Conservation (phyloP, 1,140 invertebrate genomes). For the Apis laboriosa region DNA sequence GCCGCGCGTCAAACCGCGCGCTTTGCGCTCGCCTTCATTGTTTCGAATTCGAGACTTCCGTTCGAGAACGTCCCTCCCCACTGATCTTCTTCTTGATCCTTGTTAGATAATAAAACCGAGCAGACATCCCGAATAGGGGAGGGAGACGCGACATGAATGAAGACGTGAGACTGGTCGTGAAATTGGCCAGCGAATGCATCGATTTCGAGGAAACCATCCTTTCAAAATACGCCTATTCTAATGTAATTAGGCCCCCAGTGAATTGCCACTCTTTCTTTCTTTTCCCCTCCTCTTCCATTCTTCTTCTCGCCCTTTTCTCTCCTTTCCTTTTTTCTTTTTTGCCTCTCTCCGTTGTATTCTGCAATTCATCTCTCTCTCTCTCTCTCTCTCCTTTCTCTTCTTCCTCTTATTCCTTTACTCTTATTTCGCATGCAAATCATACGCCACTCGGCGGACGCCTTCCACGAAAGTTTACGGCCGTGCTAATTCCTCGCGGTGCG, state of each 20-base stretch:
- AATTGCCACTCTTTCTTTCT: not conserved
- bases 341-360: too few species aligned
- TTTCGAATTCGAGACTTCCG: slow-evolving; percentile 71
- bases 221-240: slow-evolving; percentile 34
- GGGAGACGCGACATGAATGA: slow-evolving; percentile 28
- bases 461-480: slow-evolving; percentile 53
- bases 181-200: slow-evolving; percentile 16
- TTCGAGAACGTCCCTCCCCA: slow-evolving; percentile 25
- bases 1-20: slow-evolving; percentile 28
- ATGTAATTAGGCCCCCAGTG: slow-evolving; percentile 23
- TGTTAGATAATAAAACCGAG: not conserved
- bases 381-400: not conserved
- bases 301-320: not conserved
- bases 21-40: slow-evolving; percentile 4
- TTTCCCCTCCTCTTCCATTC: not conserved
- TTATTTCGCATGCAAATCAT: slow-evolving; percentile 45
- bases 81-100: not conserved
- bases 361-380: not conserved
- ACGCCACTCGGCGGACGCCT: not conserved
- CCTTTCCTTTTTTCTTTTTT: not conserved
- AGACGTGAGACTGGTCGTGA: slow-evolving; percentile 39
- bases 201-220: slow-evolving; percentile 15
- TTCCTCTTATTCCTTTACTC: not conserved
- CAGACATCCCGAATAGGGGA: not conserved
- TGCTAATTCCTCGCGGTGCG: slow-evolving; percentile 57